Evolutionary conservation across 92 coral and sea anemone genomes (phyloP).

Genomic region (Micromussa lordhowensis): DNA sequence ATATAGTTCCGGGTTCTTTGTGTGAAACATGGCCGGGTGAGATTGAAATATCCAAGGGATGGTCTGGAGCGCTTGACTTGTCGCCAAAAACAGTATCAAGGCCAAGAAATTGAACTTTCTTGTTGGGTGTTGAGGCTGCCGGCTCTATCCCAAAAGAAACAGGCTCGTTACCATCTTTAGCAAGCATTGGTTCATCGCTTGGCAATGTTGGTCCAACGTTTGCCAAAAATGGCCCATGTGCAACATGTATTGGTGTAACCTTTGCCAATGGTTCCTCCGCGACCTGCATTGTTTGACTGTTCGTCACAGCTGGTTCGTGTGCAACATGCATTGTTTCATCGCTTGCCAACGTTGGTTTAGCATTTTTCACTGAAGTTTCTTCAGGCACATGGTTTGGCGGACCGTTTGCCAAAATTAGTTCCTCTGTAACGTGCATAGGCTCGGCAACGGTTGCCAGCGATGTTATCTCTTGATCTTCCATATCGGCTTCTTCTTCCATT

Average conservation of each 20-base stretch:
- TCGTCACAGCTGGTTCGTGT: background rate
- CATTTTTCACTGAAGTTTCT: background rate
- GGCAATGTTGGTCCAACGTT: background rate
- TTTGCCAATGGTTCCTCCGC: background rate
- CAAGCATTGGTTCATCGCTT: background rate
- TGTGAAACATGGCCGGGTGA: conserved; percentile 15
- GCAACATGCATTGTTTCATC: background rate
- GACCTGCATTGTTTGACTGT: background rate
- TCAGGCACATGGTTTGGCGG: background rate
- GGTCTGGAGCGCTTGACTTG: background rate
- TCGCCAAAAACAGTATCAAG: conserved; percentile 60
- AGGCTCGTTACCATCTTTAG: background rate
- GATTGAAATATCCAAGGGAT: conserved; percentile 24
- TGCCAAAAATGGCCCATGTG: background rate
- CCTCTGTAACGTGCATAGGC: background rate
- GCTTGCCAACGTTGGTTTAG: background rate
- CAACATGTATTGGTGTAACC: background rate
- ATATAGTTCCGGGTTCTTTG: background rate
- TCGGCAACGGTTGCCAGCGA: background rate
- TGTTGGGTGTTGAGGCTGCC: conserved; percentile 45
- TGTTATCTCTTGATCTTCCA: conserved; percentile 6
- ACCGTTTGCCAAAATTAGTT: background rate
- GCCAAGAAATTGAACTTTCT: conserved; percentile 77
- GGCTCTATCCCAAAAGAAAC: background rate
- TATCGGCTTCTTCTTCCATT: background rate